Conservation (phyloP, 1,140 invertebrate species). For the Galleria mellonella region DNA sequence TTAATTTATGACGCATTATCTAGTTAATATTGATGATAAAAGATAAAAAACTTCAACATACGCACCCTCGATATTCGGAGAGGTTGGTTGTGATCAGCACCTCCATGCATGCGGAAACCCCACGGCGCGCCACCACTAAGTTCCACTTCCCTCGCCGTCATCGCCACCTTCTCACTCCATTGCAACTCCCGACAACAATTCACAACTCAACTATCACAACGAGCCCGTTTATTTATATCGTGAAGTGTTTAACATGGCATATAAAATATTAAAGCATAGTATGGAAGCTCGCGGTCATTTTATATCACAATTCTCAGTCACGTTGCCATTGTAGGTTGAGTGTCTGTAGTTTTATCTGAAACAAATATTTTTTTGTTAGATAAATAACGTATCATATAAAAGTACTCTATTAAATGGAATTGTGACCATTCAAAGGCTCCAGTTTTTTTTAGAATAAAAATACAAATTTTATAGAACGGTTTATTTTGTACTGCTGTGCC, state of each 20-base stretch:
- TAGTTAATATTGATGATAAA: too few relatives aligned
- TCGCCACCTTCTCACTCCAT: conserved; percentile 57
- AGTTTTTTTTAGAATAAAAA: too few relatives aligned
- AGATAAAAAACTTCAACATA: conserved; percentile 17
- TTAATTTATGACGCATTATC: too few relatives aligned
- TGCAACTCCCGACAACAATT: conserved; percentile 14
- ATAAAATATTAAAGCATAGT: conserved; percentile 26
- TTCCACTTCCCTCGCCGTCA: conserved; percentile 82
- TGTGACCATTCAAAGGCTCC: too few relatives aligned
- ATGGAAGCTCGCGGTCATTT: conserved; percentile 31
- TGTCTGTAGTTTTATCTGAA: conserved; percentile 17
- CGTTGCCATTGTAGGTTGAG: conserved; percentile 6
- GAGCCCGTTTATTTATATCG: background rate
- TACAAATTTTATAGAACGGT: too few relatives aligned
- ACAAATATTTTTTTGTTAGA: conserved; percentile 25
- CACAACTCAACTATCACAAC: conserved; percentile 14
- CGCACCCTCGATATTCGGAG: conserved; percentile 87
- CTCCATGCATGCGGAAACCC: conserved; percentile 92
- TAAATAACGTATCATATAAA: conserved; percentile 1
- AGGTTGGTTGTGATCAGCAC: conserved; percentile 82
- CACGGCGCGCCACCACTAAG: conserved; percentile 89
- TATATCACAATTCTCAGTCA: conserved; percentile 25
- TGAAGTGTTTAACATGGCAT: background rate
- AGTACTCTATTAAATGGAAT: background rate
- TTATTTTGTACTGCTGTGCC: too few relatives aligned